Evolutionary conservation across 1,140 invertebrate species (phyloP), one percentile per base, ranked within the genome.

Genomic region (Homalodisca vitripennis): DNA sequence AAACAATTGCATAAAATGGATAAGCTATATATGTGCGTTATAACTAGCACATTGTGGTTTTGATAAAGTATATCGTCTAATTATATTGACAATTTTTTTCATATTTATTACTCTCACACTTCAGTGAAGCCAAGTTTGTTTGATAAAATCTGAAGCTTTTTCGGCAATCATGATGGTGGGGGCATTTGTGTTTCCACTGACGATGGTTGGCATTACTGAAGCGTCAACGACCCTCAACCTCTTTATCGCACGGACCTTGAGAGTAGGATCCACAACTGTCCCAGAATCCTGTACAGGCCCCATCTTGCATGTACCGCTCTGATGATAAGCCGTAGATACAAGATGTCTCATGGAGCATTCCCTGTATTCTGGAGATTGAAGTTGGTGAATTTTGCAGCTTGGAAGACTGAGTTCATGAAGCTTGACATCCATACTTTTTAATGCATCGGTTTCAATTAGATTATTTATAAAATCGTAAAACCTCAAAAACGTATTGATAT

Each of bases 91-190:
- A n/a, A n/a, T n/a, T n/a, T n/a, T n/a, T n/a, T n/a, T n/a, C n/a
- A n/a, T n/a, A n/a, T n/a, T n/a, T n/a, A n/a, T n/a, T n/a, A n/a
- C n/a, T n/a, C n/a, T n/a, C n/a, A n/a, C n/a, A n/a, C n/a, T n/a
- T n/a, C n/a, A n/a, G n/a, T n/a, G n/a, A n/a, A n/a, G 60, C 89
- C 89, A 91, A 76, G 90, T 88, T 74, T 85, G 82, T 79, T 91
- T 92, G 64, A 94, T 90, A 73, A 94, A 79, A 80, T 94, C 92
- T 0, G 91, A 84, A 1, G 89, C 92, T 79, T 92, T 93, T 76
- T 95, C 93, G 0, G 84, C 93, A 34, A 95, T 92, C 92, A 94
- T 94, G 47, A 94, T 91, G 6, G 87, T 85, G 2, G 93, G 89
- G 0, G 92, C 92, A 79, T 93, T 93, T 0, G 92, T 93, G 74